Percentiles rank a stretch among this genome's conserved stretches.
phyloP scores from a whole-genome alignment of 2,113 vertebrate species.

The Suncus etruscus region DNA sequence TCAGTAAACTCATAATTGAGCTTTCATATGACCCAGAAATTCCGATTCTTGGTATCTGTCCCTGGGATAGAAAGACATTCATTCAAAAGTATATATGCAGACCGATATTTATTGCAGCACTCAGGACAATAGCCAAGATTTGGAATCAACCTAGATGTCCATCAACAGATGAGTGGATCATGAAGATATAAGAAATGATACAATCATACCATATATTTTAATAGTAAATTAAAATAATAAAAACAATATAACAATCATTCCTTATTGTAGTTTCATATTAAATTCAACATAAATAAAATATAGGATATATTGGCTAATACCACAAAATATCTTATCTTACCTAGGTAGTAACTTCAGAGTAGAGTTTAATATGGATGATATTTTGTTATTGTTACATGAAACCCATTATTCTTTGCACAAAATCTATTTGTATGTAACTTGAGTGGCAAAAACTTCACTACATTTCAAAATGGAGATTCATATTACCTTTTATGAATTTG shows the following conservation, averaged over 20 bases:
- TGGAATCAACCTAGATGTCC: too few relatives aligned
- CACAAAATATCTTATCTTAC: constrained; percentile 37
- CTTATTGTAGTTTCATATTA: constrained; percentile 36
- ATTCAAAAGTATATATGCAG: too few relatives aligned
- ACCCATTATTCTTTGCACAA: constrained; percentile 44
- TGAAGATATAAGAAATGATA: too few relatives aligned
- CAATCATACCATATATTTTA: too few relatives aligned
- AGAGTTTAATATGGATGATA: constrained; percentile 27
- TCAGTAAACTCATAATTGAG: too few relatives aligned
- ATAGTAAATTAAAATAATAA: too few relatives aligned
- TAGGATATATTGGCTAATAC: constrained; percentile 44
- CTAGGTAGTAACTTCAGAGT: not conserved
- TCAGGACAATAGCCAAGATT: too few relatives aligned
- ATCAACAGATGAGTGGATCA: too few relatives aligned
- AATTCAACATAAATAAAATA: not conserved
- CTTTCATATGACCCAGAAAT: too few relatives aligned
- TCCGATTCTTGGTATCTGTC: too few relatives aligned
- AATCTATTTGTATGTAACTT: constrained; percentile 35
- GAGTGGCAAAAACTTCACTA: constrained; percentile 58
- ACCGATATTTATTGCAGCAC: too few relatives aligned
- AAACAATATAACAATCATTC: not conserved
- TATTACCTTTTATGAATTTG: constrained; percentile 62
- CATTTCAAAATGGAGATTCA: constrained; percentile 52
- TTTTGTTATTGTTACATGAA: constrained; percentile 56
- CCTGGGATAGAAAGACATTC: too few relatives aligned